Evolutionary conservation across 2,888 invertebrate species (phyloP).

Genomic region (Chrysotoxum bicinctum): DNA sequence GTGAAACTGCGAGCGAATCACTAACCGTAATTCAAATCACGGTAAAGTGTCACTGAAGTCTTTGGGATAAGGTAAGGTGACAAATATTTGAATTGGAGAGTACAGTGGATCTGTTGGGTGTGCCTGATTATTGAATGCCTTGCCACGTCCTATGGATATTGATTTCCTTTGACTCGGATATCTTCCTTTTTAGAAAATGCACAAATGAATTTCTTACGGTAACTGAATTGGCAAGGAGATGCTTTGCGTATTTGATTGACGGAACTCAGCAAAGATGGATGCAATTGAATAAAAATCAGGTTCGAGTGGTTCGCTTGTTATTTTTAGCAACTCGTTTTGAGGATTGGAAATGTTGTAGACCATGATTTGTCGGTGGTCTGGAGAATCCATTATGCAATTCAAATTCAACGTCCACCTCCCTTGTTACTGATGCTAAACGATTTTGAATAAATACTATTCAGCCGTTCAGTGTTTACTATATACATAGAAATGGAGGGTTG

Average conservation of each 20-base stretch:
- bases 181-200: neutral
- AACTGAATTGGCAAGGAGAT: neutral
- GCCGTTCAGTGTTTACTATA: too few species aligned
- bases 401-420: neutral
- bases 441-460: too few species aligned
- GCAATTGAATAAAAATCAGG: slow-evolving; percentile 51
- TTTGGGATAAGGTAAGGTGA: slow-evolving; percentile 5
- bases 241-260: slow-evolving; percentile 13
- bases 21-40: slow-evolving; percentile 21
- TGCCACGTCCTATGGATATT: slow-evolving; percentile 9
- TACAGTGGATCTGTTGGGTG: neutral
- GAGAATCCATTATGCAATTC: slow-evolving; percentile 34
- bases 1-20: slow-evolving; percentile 20
- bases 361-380: slow-evolving; percentile 23
- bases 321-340: slow-evolving; percentile 10
- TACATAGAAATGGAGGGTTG: too few species aligned
- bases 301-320: slow-evolving; percentile 32
- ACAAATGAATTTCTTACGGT: slow-evolving; percentile 16
- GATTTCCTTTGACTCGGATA: slow-evolving; percentile 49
- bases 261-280: slow-evolving; percentile 17
- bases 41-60: slow-evolving; percentile 24
- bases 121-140: neutral
- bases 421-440: neutral
- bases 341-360: neutral
- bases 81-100: slow-evolving; percentile 39